Percentiles rank a stretch among this genome's conserved stretches.
These are phyloP conservation scores for Erythrolamprus reginae DNA, from an alignment of 2,113 vertebrate species.

Conservation along the genomic window DNA sequence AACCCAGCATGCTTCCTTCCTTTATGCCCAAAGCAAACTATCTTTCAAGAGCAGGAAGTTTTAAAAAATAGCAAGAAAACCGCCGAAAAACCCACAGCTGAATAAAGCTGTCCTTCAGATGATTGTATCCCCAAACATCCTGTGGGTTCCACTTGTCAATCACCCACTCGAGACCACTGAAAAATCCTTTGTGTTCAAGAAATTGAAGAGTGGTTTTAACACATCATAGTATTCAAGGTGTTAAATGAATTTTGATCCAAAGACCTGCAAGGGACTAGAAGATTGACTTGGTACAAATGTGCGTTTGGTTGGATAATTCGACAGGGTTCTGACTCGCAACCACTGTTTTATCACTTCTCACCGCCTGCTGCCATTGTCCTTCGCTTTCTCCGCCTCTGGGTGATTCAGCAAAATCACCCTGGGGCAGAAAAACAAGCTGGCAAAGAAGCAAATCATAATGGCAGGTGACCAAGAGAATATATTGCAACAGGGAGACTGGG, in stretches of 20 bases:
- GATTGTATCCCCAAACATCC: conserved; percentile 31
- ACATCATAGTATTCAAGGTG: background rate
- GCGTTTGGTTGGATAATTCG: too few relatives aligned
- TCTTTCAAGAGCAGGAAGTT: conserved; percentile 63
- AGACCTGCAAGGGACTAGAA: too few relatives aligned
- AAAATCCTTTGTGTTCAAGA: conserved; percentile 1
- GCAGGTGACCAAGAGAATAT: conserved; percentile 65
- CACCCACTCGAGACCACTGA: background rate
- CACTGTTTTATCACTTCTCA: conserved; percentile 57
- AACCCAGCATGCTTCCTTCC: conserved; percentile 25
- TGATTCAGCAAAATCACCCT: conserved; percentile 74
- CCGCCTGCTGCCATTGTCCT: conserved; percentile 58
- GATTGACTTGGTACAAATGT: too few relatives aligned
- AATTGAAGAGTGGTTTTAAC: background rate
- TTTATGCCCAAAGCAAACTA: conserved; percentile 52
- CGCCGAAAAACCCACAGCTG: conserved; percentile 31
- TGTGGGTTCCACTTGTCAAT: conserved; percentile 34
- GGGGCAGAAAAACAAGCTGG: conserved; percentile 42
- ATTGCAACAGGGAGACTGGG: accelerated
- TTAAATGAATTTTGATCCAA: background rate
- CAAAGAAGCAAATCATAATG: conserved; percentile 72
- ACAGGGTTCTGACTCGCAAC: conserved; percentile 43
- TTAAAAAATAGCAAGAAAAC: background rate
- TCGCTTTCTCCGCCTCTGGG: conserved; percentile 52
- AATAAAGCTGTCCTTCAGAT: conserved; percentile 54